Base-by-base conservation (phyloP, 2,113 vertebrate species). In the Bufo gargarizans region DNA sequence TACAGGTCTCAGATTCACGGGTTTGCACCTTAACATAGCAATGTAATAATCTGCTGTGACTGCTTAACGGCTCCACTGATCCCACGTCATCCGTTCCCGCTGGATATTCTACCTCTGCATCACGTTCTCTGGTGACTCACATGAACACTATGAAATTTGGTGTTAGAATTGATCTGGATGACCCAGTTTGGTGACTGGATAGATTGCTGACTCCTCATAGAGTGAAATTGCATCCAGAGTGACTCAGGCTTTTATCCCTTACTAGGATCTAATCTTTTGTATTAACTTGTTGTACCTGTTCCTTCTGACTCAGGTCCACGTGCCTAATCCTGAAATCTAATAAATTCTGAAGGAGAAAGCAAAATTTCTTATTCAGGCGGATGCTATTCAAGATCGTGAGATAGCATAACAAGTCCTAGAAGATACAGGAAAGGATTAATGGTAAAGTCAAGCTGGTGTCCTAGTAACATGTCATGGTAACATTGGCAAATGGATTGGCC, bases 171-270 rank as follows among this genome's bases (percentile, higher is more conserved):
- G 22, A 80, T 74, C 17, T 61, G 67, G 80, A 83, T 63, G 80
- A 77, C 86, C 86, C 67, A 88, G 86, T 88, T 77, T 74, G 78
- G 33, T 82, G 69, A 63, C 56, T 63, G 65, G 55, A 65, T 83
- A 17, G 63, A 55, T 61, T 77, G 86, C 79, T 88, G 86, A 88
- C 80, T 88, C 80, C 33, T 76, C 53, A 76, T 53, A 49, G 63
- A 81, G n/a, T 59, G 16, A 80, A 59, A 50, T 33, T 65, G 47
- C 56, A 50, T 65, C 14, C 33, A 20, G 65, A 53, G 58, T 83
- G 67, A 88, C 86, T 88, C 79, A 53, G 86, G 69, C 33, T 17
- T 88, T 88, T 47, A 19, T 14, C 43, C 50, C 50, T 87, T 71
- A 67, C 56, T 10, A 47, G 65, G 55, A 82, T 20, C 12, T 71